Percentiles rank a stretch among this genome's conserved stretches.
phyloP scores from a whole-genome alignment of 2,113 vertebrate species.

The Ophthalmolycus amberensis region DNA sequence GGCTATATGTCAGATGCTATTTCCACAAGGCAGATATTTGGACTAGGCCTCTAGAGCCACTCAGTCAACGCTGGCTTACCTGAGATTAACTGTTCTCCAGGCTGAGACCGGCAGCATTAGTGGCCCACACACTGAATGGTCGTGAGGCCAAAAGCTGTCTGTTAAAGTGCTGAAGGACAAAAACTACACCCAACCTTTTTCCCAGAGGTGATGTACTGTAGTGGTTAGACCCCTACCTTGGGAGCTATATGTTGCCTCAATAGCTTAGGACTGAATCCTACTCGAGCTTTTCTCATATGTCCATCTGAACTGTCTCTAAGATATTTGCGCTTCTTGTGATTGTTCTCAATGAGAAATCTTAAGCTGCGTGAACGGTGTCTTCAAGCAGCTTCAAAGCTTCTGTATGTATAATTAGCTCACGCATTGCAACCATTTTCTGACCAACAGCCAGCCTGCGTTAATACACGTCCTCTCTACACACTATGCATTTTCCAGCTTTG shows the following conservation, averaged over 20 bases:
- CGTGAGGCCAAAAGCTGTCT: conserved; percentile 69
- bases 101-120: conserved; percentile 74
- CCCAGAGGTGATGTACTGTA: conserved; percentile 57
- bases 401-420: not conserved
- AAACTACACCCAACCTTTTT: conserved; percentile 66
- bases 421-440: not conserved
- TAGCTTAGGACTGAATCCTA: conserved; percentile 42
- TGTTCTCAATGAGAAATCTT: not conserved
- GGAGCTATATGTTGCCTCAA: conserved; percentile 50
- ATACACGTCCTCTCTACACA: not conserved
- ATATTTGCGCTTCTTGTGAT: not conserved
- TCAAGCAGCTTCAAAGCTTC: not conserved
- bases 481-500: not conserved
- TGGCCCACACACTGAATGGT: conserved; percentile 66
- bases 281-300: conserved; percentile 26
- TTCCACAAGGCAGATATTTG: conserved; percentile 78
- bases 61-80: conserved; percentile 81
- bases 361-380: not conserved
- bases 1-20: conserved; percentile 74
- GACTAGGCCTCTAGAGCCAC: conserved; percentile 69
- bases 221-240: conserved; percentile 48
- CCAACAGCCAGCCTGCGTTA: conserved; percentile 16
- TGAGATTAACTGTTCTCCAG: conserved; percentile 84
- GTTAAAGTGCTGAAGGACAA: conserved; percentile 72
- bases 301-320: conserved; percentile 20